A percentile compares a stretch with the other conserved stretches of the same genome.
phyloP scores from a whole-genome alignment of 1,140 invertebrate genomes.

The Cecropterus lyciades region DNA sequence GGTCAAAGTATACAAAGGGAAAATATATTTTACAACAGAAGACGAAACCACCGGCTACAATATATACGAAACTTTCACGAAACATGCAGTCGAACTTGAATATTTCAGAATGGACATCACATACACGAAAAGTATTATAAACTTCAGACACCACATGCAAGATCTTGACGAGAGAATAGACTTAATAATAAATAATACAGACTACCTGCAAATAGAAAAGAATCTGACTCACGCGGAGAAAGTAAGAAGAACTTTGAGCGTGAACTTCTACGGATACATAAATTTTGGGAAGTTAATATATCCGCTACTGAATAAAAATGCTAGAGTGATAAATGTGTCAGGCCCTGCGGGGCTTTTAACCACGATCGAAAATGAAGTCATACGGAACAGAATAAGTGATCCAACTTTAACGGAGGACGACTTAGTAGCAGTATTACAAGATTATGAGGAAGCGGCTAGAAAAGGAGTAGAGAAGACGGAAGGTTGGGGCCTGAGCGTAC shows the following conservation, averaged over 20 bases:
- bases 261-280: conserved; percentile 76
- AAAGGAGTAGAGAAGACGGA: conserved; percentile 71
- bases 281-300: conserved; percentile 77
- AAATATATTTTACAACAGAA: conserved; percentile 77
- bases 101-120: conserved; percentile 71
- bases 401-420: conserved; percentile 68
- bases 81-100: conserved; percentile 49
- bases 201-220: conserved; percentile 63
- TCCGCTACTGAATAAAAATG: conserved; percentile 67
- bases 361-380: conserved; percentile 69
- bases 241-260: conserved; percentile 67
- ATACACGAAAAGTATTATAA: conserved; percentile 73
- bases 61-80: conserved; percentile 60
- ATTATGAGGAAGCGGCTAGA: conserved; percentile 70
- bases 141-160: conserved; percentile 73
- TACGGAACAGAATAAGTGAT: conserved; percentile 67
- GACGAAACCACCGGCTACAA: conserved; percentile 66
- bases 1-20: conserved; percentile 60
- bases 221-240: conserved; percentile 63
- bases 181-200: conserved; percentile 71
- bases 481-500: conserved; percentile 68
- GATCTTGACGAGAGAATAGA: conserved; percentile 74
- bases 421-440: conserved; percentile 68
- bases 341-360: conserved; percentile 71
- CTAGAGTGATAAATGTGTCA: conserved; percentile 74